Evolutionary conservation across 2,888 invertebrate genomes (phyloP).

Genomic region (Lasioglossum morio): DNA sequence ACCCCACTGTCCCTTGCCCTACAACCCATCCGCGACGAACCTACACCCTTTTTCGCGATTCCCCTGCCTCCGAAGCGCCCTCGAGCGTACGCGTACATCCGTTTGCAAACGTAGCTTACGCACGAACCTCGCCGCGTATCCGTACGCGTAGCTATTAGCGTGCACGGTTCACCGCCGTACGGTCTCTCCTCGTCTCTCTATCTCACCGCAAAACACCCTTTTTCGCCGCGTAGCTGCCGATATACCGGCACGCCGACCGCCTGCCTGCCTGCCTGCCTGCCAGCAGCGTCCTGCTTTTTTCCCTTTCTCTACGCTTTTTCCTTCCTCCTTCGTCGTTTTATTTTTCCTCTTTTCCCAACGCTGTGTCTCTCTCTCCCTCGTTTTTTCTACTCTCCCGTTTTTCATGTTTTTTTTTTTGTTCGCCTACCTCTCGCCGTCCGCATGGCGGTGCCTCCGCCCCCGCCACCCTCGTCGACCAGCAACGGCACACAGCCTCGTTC

Average conservation of each 20-base stretch:
- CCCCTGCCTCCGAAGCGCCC: constrained; percentile 57
- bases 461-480: constrained; percentile 45
- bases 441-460: constrained; percentile 45
- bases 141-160: constrained; percentile 58
- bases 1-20: constrained; percentile 52
- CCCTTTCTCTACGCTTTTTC: constrained; percentile 42
- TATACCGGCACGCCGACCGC: constrained; percentile 52
- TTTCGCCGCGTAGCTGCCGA: constrained; percentile 62
- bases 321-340: constrained; percentile 35
- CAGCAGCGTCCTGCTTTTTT: constrained; percentile 68
- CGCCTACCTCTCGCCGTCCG: constrained; percentile 54
- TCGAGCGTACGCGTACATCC: constrained; percentile 52
- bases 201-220: constrained; percentile 60
- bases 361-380: constrained; percentile 21
- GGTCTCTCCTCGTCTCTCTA: constrained; percentile 43
- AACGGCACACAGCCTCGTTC: constrained; percentile 63
- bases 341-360: constrained; percentile 17
- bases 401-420: constrained; percentile 62
- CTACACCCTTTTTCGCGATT: constrained; percentile 74
- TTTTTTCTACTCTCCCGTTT: constrained; percentile 36
- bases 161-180: constrained; percentile 45
- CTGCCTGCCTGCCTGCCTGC: constrained; percentile 38
- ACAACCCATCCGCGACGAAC: constrained; percentile 69
- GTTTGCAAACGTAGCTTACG: constrained; percentile 59
- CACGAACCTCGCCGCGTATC: constrained; percentile 46